Evolutionary conservation across 1,140 invertebrate species (phyloP).

Genomic region (Drosophila takahashii): DNA sequence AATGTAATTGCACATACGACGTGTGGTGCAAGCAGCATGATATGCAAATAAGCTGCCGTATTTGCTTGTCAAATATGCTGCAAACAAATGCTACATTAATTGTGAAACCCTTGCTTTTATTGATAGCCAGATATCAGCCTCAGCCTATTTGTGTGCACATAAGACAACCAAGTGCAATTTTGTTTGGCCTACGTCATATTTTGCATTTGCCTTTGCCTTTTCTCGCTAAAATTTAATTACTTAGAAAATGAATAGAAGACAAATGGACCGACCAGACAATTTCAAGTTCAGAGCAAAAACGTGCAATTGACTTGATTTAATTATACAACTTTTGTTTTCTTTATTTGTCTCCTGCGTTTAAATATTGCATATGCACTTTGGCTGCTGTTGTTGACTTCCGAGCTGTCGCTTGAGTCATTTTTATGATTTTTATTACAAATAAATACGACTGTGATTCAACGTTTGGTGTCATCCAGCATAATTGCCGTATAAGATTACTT

Average conservation of each 20-base stretch:
- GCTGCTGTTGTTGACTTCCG: slow-evolving; percentile 5
- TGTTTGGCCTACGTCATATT: slow-evolving; percentile 14
- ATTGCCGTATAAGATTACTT: not conserved
- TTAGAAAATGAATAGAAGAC: slow-evolving; percentile 14
- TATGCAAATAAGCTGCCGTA: slow-evolving; percentile 16
- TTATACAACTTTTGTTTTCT: slow-evolving; percentile 49
- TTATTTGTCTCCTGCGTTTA: slow-evolving; percentile 22
- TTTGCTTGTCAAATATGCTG: not conserved
- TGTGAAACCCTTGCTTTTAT: slow-evolving; percentile 13
- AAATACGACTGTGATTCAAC: not conserved
- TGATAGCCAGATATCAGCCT: slow-evolving; percentile 5
- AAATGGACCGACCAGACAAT: slow-evolving; percentile 30
- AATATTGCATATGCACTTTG: slow-evolving; percentile 27
- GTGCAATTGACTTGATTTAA: slow-evolving; percentile 65
- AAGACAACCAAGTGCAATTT: slow-evolving; percentile 35
- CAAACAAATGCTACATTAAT: slow-evolving; percentile 42
- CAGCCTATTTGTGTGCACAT: not conserved
- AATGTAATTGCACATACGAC: slow-evolving; percentile 38
- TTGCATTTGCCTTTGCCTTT: slow-evolving; percentile 4
- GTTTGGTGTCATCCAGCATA: slow-evolving; percentile 1
- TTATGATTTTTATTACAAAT: slow-evolving; percentile 13
- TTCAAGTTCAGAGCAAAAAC: slow-evolving; percentile 59
- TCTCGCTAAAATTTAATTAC: slow-evolving; percentile 43
- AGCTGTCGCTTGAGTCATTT: slow-evolving; percentile 20
- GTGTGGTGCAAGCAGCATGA: slow-evolving; percentile 14